phyloP scores from a whole-genome alignment of 1,140 invertebrate genomes.

The Drosophila pectinifera region DNA sequence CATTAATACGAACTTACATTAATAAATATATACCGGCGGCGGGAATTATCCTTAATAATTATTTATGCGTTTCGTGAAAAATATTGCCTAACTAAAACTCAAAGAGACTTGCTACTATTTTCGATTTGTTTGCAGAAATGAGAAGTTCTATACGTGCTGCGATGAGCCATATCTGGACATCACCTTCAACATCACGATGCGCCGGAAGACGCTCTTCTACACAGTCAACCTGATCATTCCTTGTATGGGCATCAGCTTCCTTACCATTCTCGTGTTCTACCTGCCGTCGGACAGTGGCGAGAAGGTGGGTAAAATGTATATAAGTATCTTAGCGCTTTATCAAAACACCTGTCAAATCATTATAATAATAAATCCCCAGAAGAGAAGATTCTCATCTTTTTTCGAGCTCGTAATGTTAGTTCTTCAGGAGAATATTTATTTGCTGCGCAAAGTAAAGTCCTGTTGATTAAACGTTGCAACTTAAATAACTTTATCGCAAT shows the following conservation, averaged over 20 bases:
- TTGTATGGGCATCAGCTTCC: conserved; percentile 98
- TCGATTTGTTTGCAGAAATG: conserved; percentile 88
- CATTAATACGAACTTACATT: too few species aligned
- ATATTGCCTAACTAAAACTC: conserved; percentile 34
- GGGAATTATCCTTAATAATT: conserved; percentile 52
- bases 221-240: conserved; percentile 99
- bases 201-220: conserved; percentile 98
- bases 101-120: conserved; percentile 18
- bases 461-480: too few species aligned
- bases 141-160: conserved; percentile 98
- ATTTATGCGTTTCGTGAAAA: conserved; percentile 46
- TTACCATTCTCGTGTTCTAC: conserved; percentile 99
- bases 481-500: conserved; percentile 5
- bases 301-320: conserved; percentile 90
- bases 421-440: too few species aligned
- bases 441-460: too few species aligned
- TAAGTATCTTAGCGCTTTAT: neutral
- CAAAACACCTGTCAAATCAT: too few species aligned
- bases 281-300: conserved; percentile 99
- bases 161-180: conserved; percentile 98
- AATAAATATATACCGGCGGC: too few species aligned
- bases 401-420: too few species aligned
- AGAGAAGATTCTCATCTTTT: too few species aligned
- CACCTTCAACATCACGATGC: conserved; percentile 99
- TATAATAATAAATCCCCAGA: too few species aligned